Base-by-base conservation (phyloP, 2,113 vertebrate species). In the Xenopus tropicalis region DNA sequence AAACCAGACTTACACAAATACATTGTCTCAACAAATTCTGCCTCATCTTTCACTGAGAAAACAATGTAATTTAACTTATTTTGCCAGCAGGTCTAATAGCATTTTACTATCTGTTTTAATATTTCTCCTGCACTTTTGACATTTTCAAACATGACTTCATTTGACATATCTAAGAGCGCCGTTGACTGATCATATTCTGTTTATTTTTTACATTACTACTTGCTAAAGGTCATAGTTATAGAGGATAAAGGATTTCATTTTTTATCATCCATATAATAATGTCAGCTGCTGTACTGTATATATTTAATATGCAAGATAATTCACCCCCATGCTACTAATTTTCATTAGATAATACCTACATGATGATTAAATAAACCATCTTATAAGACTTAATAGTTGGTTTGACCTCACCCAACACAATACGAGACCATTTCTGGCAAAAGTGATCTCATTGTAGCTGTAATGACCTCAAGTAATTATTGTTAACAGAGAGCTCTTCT, bases 381-480 rank as follows among this genome's bases (percentile, higher is more conserved):
- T 83, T 85, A 51, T 80, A 81, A 87, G 80, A 77, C 42, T 86
- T 86, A 75, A 87, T 86, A 69, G 83, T 74, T 86, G 82, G 81
- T 85, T 84, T 85, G 85, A 89, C 86, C 85, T 88, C 84, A 84
- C 78, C 82, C 78, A 21, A 2, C 84, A 80, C 79, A 83, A 79
- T 21, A 69, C 77, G 76, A 83, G 77, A 63, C 81, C 80, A 78
- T 86, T 84, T 84, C 81, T 84, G 82, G 82, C 82, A 85, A 80
- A 78, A 0, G 56, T 88, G 87, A 89, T 87, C 86, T 89, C 85
- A 89, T 79, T 84, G 83, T 82, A 81, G 73, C 82, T 85, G 85
- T 86, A 89, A 88, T 87, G 85, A 89, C 78, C 84, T 88, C 87
- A 89, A 88, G 84, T 87, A 88, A 88, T 88, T 87, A 85, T 83